These are phyloP conservation scores for Microtus montanus DNA, from an alignment of 2,113 vertebrate genomes.

Conservation along the genomic window DNA sequence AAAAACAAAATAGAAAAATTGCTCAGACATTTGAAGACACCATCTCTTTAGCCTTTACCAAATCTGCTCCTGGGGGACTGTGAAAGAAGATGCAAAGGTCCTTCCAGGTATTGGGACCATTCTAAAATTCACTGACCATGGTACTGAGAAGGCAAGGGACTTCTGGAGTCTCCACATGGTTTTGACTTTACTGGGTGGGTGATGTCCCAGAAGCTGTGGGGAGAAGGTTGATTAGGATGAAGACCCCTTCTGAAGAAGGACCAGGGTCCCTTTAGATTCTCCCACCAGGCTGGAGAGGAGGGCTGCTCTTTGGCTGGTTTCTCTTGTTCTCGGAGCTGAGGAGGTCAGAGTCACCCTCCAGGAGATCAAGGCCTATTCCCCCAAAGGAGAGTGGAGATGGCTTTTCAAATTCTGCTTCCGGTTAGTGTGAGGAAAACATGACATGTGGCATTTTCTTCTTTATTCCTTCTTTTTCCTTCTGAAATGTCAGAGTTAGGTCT, in stretches of 20 bases:
- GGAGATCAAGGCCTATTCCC: neutral
- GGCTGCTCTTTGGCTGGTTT: neutral
- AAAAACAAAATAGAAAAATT: neutral
- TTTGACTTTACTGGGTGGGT: neutral
- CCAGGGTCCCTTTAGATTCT: neutral
- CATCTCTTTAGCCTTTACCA: neutral
- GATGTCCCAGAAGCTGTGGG: neutral
- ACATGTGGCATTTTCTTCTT: conserved; percentile 8
- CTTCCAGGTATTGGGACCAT: neutral
- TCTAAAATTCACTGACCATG: neutral
- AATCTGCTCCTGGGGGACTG: neutral
- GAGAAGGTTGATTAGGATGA: fast-evolving
- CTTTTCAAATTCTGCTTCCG: neutral
- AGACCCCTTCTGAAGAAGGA: neutral
- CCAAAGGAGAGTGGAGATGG: neutral
- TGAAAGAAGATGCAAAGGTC: neutral
- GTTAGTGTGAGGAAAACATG: conserved; percentile 14
- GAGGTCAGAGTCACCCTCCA: neutral
- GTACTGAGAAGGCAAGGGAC: neutral
- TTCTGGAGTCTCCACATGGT: neutral
- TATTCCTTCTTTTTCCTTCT: neutral
- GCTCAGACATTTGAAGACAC: neutral
- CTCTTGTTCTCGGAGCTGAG: neutral
- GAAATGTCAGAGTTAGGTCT: conserved; percentile 12
- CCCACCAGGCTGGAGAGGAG: neutral